These are phyloP conservation scores for Brachionus rotundiformis DNA, from an alignment of 1,140 invertebrate genomes.

Conservation along the genomic window DNA sequence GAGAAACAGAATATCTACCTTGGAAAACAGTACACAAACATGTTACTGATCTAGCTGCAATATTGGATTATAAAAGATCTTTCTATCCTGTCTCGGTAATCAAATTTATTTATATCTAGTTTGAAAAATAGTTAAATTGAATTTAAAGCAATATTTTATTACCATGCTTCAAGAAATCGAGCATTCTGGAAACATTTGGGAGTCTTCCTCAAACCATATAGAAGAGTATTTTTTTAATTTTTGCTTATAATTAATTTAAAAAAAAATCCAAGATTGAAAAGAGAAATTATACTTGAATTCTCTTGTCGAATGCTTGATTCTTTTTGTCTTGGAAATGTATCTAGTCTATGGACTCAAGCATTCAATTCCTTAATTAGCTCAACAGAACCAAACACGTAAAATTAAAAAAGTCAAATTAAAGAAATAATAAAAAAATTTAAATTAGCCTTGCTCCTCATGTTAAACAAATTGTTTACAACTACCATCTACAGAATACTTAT, in stretches of 20 bases:
- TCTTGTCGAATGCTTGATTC: conserved; percentile 41
- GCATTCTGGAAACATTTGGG: conserved; percentile 14
- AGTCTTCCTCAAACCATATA: conserved; percentile 22
- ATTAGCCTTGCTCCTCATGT: conserved; percentile 16
- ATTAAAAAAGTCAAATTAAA: neutral
- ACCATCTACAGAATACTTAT: conserved; percentile 47
- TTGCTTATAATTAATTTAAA: too few relatives aligned
- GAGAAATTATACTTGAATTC: conserved; percentile 35
- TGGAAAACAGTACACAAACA: conserved; percentile 46
- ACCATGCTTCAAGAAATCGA: conserved; percentile 33
- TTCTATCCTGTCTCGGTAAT: conserved; percentile 39
- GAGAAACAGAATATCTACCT: conserved; percentile 26
- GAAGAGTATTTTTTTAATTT: conserved; percentile 52
- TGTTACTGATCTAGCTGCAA: neutral
- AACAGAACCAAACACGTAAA: neutral
- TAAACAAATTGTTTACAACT: conserved; percentile 34
- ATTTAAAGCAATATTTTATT: conserved; percentile 31
- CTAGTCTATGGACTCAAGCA: conserved; percentile 17
- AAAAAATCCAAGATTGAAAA: conserved; percentile 42
- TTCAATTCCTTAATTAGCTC: neutral
- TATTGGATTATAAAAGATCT: conserved; percentile 36
- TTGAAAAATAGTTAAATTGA: neutral
- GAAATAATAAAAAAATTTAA: too few relatives aligned
- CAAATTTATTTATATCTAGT: neutral
- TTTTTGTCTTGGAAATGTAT: conserved; percentile 10